phyloP scores from a whole-genome alignment of 30 jellyfish, hydroid and myxozoan genomes.

The Chrysaora quinquecirrha region DNA sequence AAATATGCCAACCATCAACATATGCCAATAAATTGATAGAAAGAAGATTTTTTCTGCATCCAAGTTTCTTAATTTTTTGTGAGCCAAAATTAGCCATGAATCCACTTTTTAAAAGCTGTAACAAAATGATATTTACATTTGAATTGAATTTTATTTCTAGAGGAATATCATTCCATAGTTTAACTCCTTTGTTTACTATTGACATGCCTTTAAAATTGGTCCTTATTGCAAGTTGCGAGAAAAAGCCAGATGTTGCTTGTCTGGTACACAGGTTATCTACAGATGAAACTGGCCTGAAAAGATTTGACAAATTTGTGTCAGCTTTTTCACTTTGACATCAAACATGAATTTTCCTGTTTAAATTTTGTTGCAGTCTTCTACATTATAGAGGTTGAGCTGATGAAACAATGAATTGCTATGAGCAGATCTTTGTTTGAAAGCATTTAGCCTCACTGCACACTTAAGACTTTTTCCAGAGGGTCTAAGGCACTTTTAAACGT shows the following conservation, averaged over 20 bases:
- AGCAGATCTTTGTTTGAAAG: neutral
- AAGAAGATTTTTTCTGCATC: neutral
- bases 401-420: neutral
- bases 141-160: neutral
- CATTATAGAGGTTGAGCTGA: neutral
- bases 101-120: neutral
- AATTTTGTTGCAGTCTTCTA: neutral
- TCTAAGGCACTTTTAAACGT: neutral
- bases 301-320: neutral
- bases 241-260: conserved; percentile 1
- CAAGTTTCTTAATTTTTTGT: no score
- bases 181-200: neutral
- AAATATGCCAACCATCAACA: neutral
- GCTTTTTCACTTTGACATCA: neutral
- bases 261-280: conserved; percentile 5
- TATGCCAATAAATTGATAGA: neutral
- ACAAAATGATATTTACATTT: neutral
- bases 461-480: neutral
- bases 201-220: neutral
- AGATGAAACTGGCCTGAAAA: neutral
- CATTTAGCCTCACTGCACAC: neutral
- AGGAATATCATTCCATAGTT: conserved; percentile 19
- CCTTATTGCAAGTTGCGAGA: conserved; percentile 13
- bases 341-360: conserved; percentile 5
- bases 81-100: no score